Base-by-base conservation (phyloP, 1,140 invertebrate genomes). In the Diorhabda elongata region DNA sequence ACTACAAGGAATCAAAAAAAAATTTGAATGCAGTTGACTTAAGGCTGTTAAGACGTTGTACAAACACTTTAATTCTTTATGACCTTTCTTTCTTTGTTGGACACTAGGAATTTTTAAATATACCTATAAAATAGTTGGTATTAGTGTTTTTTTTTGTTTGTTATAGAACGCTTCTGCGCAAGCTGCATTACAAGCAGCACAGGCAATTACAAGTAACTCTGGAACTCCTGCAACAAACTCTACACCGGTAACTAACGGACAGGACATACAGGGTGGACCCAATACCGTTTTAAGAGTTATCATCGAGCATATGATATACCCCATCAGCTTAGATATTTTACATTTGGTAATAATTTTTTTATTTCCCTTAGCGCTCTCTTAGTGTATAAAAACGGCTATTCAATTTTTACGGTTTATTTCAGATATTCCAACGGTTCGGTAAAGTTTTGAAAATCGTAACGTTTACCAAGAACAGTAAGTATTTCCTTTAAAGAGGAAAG, bases 401-500 rank as follows among this genome's bases (percentile, higher is more conserved):
- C 26, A 26, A 26, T 26, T 1, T 26, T 26, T 26, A 26, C 26
- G 26, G 82, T 73, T 83, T 75, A 26, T 90, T 90, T 57, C 90
- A 97, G 88, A 97, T 98, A 80, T 99, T 99, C 87, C 95, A 96
- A 75, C 91, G 96, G 73, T 97, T 95, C 81, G 98, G 98, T 74
- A 98, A 98, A 85, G 96, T 99, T 77, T 87, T 98, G 74, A 98
- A 98, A 84, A 99, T 99, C 77, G 97, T 99, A 79, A 99, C 97
- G 73, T 99, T 99, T 86, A 98, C 95, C 75, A 99, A 99, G 87
- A 99, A 99, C 83, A 97, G 94, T 97, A 88, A 95, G 93, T 94
- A 80, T 69, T 47, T 64, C 45, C 47, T 8, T 26, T 26, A 26
- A 1, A 26, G 1, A 26, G 26, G 26, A 26, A 26, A 26, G 26